phyloP scores from a whole-genome alignment of 2,797 vertebrate species.

The Tokudaia muenninki region DNA sequence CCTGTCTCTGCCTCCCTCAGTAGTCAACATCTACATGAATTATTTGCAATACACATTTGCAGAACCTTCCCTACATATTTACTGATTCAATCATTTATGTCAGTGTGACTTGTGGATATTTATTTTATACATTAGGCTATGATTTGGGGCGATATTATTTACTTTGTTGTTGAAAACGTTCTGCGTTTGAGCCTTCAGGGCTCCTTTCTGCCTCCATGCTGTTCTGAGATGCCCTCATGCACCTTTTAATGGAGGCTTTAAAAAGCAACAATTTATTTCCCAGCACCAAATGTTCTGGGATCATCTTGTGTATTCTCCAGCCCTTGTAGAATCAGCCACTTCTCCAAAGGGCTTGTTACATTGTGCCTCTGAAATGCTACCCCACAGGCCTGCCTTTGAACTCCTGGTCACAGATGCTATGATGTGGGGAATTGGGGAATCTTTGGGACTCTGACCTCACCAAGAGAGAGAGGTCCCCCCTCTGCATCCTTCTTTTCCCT shows the following conservation, averaged over 20 bases:
- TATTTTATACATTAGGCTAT: background rate
- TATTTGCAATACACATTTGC: background rate
- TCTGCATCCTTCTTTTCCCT: rapidly evolving
- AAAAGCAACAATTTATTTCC: background rate
- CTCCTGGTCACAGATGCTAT: background rate
- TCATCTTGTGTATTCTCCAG: background rate
- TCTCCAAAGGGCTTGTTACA: background rate
- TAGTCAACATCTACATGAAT: background rate
- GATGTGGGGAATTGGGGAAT: background rate
- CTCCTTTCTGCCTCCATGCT: background rate
- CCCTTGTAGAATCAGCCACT: background rate
- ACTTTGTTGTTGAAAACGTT: background rate
- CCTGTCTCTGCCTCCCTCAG: background rate
- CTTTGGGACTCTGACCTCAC: background rate
- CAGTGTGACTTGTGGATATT: background rate
- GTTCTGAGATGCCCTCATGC: too few species aligned
- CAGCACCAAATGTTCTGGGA: background rate
- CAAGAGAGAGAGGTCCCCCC: too few species aligned
- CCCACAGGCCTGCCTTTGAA: background rate
- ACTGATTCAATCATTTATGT: background rate
- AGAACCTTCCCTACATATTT: background rate
- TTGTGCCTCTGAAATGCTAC: background rate
- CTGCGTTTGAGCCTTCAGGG: background rate
- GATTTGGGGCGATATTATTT: background rate
- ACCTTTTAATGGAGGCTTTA: background rate